Conservation (phyloP, 2,797 vertebrate species). For the Tenualosa thibaudeaui region DNA sequence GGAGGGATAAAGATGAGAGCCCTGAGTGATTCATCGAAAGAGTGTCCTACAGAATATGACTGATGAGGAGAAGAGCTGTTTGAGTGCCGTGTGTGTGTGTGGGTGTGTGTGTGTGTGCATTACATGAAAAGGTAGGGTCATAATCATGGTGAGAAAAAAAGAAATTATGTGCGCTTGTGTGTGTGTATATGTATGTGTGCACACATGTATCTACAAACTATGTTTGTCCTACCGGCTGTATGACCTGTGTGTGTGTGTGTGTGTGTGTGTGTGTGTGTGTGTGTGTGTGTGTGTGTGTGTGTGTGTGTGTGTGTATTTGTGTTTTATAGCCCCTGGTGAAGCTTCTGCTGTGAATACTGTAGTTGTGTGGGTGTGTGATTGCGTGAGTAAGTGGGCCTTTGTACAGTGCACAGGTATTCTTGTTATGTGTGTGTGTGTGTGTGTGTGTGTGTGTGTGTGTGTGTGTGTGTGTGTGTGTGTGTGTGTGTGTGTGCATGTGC, state of each 20-base stretch:
- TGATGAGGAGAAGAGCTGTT: constrained; percentile 17
- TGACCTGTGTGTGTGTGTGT: constrained; percentile 28
- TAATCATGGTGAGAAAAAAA: constrained; percentile 18
- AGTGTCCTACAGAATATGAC: neutral
- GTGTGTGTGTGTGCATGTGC: neutral
- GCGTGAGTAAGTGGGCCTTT: neutral
- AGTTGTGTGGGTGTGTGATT: neutral
- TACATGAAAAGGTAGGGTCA: constrained; percentile 25
- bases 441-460: neutral
- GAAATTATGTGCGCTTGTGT: neutral
- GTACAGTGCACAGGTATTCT: neutral
- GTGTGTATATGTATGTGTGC: neutral
- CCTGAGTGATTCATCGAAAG: constrained; percentile 5
- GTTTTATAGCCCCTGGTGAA: neutral
- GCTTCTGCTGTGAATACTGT: neutral
- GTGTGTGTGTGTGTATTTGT: constrained; percentile 13
- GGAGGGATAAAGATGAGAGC: neutral
- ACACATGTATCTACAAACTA: too few relatives aligned
- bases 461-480: neutral
- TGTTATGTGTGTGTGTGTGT: neutral
- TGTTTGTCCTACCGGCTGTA: too few relatives aligned
- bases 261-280: constrained; percentile 11
- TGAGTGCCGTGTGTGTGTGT: constrained; percentile 25
- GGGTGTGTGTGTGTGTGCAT: neutral
- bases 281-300: constrained; percentile 5